Evolutionary conservation across 2,113 vertebrate species (phyloP), one percentile per base, ranked within the genome.

Genomic region (Fregetta grallaria): DNA sequence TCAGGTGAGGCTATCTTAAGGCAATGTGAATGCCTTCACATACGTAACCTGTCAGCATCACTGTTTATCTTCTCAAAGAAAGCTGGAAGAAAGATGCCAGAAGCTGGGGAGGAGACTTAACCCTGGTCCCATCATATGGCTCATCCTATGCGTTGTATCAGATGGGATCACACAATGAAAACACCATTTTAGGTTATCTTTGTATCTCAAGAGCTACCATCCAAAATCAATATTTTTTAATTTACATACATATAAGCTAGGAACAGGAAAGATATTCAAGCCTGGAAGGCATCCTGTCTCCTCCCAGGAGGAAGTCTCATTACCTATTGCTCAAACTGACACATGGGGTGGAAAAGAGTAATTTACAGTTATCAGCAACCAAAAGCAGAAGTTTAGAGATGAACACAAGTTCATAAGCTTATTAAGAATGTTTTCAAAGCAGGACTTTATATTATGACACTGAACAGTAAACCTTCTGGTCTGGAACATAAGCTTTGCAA

Each of bases 221-320:
- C 94, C 92, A 97, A 97, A 96, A 97, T 97, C 94, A 96, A 63
- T 96, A 95, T 97, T 94, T 95, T 85, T 84, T 2, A 89, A 97
- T 97, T 97, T 96, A 82, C 92, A 96, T 97, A 95, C 78, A 97
- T 95, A 95, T 91, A 96, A 96, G 92, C 86, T 89, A 87, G 55
- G 92, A 97, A 96, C 89, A 94, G 94, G 95, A 95, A 97, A 96
- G 91, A 85, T 94, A 95, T 89, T 82, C 89, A 94, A 92, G 94
- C 94, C 97, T 47, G 8, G 76, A 94, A 96, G 96, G 97, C 89
- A 95, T 95, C 95, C 96, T 97, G 93, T 96, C 96, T 96, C 96
- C 96, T 96, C 95, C 85, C 92, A 95, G 59, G 63, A 97, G 93
- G 95, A 97, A 96, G 92, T 86, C 78, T 77, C 11, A 5, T 83